phyloP scores from a whole-genome alignment of 2,113 vertebrate genomes.

The Dasyurus viverrinus region DNA sequence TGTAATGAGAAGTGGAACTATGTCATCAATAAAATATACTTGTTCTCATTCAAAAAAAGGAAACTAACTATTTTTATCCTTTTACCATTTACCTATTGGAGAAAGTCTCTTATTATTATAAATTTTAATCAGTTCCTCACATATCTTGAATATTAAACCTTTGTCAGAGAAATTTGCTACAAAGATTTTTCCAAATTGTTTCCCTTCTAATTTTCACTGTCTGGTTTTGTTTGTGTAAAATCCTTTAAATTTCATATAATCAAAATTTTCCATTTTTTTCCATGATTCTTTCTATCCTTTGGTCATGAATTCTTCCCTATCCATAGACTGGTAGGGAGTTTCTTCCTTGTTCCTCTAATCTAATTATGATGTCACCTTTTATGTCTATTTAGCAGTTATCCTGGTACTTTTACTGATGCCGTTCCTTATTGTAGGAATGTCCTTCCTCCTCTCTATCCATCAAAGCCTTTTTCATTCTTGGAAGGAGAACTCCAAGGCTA shows the following conservation, averaged over 20 bases:
- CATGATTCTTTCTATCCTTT: background rate
- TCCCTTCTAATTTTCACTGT: background rate
- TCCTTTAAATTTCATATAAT: background rate
- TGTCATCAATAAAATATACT: conserved; percentile 53
- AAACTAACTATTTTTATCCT: background rate
- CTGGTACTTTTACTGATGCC: background rate
- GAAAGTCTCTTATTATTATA: background rate
- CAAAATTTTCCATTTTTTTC: background rate
- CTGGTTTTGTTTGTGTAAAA: background rate
- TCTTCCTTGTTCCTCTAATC: background rate
- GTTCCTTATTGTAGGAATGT: background rate
- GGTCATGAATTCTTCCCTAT: background rate
- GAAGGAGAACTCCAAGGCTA: background rate
- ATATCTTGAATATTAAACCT: background rate
- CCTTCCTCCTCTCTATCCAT: background rate
- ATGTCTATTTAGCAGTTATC: background rate
- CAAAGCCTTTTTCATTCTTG: background rate
- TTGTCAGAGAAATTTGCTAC: background rate
- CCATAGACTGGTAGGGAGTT: background rate
- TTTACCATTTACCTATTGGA: background rate
- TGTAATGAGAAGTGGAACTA: background rate
- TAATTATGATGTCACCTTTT: background rate
- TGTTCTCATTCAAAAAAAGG: conserved; percentile 30
- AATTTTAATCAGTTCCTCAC: background rate
- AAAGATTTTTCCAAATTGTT: background rate